These are phyloP conservation scores for Paedocypris micromegethes DNA, from an alignment of 2,797 vertebrate species.

Conservation along the genomic window DNA sequence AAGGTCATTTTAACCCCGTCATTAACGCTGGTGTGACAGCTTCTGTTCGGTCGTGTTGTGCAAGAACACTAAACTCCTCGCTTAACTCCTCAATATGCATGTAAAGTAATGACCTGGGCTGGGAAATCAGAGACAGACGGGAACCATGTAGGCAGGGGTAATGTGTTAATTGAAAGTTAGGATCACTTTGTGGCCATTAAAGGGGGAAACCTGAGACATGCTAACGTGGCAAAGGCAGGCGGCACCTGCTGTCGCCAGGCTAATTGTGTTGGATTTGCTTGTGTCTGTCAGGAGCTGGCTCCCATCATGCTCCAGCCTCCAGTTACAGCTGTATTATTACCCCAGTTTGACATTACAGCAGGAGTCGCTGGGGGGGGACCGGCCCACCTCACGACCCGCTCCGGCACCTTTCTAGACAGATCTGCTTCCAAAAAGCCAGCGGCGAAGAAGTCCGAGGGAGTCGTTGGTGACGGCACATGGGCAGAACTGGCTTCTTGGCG, in stretches of 20 bases:
- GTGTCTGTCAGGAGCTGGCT: slow-evolving; percentile 70
- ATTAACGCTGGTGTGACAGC: slow-evolving; percentile 37
- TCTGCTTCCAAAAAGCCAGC: slow-evolving; percentile 58
- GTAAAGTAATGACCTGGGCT: slow-evolving; percentile 62
- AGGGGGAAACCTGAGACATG: slow-evolving; percentile 82
- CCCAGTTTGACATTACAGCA: slow-evolving; percentile 72
- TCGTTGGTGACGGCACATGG: slow-evolving; percentile 24
- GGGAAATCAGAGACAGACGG: slow-evolving; percentile 55
- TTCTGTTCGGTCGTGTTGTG: slow-evolving; percentile 25
- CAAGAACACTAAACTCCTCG: slow-evolving; percentile 12
- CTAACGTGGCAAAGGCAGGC: slow-evolving; percentile 75
- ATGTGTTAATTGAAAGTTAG: slow-evolving; percentile 84
- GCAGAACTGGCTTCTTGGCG: not conserved
- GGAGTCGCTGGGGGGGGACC: slow-evolving; percentile 60
- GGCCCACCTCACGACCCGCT: slow-evolving; percentile 60
- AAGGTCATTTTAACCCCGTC: slow-evolving; percentile 29
- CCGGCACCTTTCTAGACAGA: slow-evolving; percentile 55
- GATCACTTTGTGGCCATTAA: slow-evolving; percentile 87
- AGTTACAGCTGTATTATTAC: slow-evolving; percentile 65
- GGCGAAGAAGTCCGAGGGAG: slow-evolving; percentile 29
- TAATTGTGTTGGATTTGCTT: slow-evolving; percentile 79
- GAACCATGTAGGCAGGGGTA: slow-evolving; percentile 65
- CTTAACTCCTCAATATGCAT: slow-evolving; percentile 59
- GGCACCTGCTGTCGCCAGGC: slow-evolving; percentile 76
- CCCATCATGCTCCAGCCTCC: slow-evolving; percentile 71